A percentile compares a stretch with the other conserved stretches of the same genome.
These are phyloP conservation scores for Drosophila equinoxialis DNA, from an alignment of 1,140 invertebrate species.

Conservation along the genomic window DNA sequence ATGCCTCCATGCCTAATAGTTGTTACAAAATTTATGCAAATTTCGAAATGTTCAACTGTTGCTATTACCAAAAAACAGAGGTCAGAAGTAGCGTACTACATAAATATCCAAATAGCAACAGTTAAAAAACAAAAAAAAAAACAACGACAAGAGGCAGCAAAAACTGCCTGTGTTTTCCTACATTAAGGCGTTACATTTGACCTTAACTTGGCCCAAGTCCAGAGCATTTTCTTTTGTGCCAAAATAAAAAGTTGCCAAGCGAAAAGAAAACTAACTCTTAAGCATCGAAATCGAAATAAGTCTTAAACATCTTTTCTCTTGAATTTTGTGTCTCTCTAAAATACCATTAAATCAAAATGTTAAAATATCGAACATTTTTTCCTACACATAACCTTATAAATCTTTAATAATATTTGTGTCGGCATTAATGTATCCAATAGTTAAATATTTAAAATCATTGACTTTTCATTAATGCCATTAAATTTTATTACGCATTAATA, in stretches of 20 bases:
- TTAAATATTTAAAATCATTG: too few relatives aligned
- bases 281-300: too few relatives aligned
- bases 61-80: conserved; percentile 32
- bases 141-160: conserved; percentile 9
- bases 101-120: conserved; percentile 35
- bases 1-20: conserved; percentile 1
- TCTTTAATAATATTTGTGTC: too few relatives aligned
- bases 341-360: too few relatives aligned
- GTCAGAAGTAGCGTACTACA: not conserved
- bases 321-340: too few relatives aligned
- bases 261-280: not conserved
- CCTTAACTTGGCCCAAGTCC: conserved; percentile 5
- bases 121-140: not conserved
- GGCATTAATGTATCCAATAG: too few relatives aligned
- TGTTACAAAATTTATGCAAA: conserved; percentile 71
- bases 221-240: not conserved
- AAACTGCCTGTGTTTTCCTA: not conserved
- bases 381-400: too few relatives aligned
- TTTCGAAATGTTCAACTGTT: conserved; percentile 77
- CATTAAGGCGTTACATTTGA: conserved; percentile 8
- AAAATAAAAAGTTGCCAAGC: not conserved
- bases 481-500: too few relatives aligned
- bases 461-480: too few relatives aligned
- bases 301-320: too few relatives aligned
- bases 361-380: too few relatives aligned